Evolutionary conservation across 2,797 vertebrate genomes (phyloP), one percentile per base, ranked within the genome.

Genomic region (Argentina silus): DNA sequence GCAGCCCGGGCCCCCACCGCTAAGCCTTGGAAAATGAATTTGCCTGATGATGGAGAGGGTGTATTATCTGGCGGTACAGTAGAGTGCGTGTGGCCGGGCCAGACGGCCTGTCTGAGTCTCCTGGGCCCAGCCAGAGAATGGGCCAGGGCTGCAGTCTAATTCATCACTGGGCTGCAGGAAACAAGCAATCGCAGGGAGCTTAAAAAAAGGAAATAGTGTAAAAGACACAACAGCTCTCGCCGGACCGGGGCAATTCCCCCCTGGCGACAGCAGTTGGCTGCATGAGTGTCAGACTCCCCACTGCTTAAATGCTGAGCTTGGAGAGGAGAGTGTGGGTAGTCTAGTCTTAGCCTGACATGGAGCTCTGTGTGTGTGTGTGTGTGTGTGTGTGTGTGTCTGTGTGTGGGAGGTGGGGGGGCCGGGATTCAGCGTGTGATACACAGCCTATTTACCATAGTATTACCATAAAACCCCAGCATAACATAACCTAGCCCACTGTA

Each of bases 21-120:
- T 90, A 87, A 92, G 82, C 86, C 83, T 85, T 67, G 81, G 84
- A 86, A 91, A 92, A 92, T 89, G 89, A 93, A 91, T 91, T 90
- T 91, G 87, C 89, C 82, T 89, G 88, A 92, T 94, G 93, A 94
- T 93, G 91, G 89, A 91, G 91, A 87, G 90, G 86, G 83, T 88
- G 83, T 85, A 92, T 93, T 93, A 92, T 88, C 84, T 81, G 81
- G 78, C 73, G 80, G 88, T 87, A 90, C 90, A 90, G 90, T 86
- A 79, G 75, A 86, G 86, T 86, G 90, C 44, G 89, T 91, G 92
- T 90, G 92, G 92, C 88, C 92, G 45, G 78, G 73, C 86, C 87
- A 88, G 90, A 88, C 89, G 86, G 71, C 87, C 89, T 89, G 89
- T 91, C 90, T 90, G 87, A 78, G 87, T 92, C 93, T 93, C 92